Percentiles rank a stretch among this genome's conserved stretches.
Evolutionary conservation across 1,140 invertebrate genomes (phyloP).

Genomic region (Nomia melanderi): DNA sequence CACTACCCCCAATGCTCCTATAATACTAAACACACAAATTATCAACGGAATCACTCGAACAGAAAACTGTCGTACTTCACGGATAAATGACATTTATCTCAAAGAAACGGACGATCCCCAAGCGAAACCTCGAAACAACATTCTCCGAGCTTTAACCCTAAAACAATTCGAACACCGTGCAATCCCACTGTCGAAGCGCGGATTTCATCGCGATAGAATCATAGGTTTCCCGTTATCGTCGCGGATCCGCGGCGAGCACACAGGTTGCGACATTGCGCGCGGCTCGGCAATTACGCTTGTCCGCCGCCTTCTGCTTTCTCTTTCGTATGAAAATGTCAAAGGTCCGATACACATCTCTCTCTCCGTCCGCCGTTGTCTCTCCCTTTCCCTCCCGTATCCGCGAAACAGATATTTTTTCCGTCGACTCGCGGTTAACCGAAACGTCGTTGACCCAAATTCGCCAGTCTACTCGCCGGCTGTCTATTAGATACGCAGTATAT

Average conservation of each 20-base stretch:
- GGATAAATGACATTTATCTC: no score
- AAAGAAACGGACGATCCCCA: no score
- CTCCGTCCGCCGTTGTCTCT: background rate
- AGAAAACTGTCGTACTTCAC: no score
- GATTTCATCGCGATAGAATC: background rate
- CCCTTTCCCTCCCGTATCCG: background rate
- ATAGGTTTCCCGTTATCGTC: background rate
- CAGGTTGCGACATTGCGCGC: slow-evolving; percentile 50
- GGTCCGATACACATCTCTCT: slow-evolving; percentile 65
- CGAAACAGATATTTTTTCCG: no score
- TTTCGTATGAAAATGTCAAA: slow-evolving; percentile 75
- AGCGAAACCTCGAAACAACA: no score
- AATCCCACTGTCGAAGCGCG: no score
- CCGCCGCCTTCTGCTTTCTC: slow-evolving; percentile 73
- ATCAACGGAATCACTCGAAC: no score
- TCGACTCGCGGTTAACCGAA: no score
- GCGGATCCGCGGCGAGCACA: background rate
- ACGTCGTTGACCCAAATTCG: slow-evolving; percentile 25
- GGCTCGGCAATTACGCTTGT: slow-evolving; percentile 69
- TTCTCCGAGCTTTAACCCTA: no score
- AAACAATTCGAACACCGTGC: no score
- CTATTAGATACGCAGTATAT: background rate
- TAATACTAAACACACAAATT: no score
- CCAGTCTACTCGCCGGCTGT: background rate
- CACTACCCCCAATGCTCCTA: no score